Base-by-base conservation (phyloP, 30 jellyfish, hydroid and myxozoan genomes). In the Cassiopea xamachana region DNA sequence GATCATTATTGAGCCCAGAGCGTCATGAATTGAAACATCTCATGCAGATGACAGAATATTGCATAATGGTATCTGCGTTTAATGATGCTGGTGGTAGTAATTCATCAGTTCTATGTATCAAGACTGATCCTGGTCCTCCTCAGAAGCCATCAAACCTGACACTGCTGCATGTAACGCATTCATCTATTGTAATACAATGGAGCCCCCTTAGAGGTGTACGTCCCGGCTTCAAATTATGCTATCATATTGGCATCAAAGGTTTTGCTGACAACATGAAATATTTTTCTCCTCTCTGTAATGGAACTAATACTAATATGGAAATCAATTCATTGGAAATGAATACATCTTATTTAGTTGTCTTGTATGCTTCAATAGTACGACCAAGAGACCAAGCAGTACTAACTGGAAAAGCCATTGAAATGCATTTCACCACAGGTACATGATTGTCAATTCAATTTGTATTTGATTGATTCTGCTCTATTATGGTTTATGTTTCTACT, bases 71-170 rank as follows among this genome's bases (percentile, higher is more conserved):
- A 10, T 64, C 89, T 45, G 89, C 94, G 16, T 46, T 43, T 70
- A 76, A 77, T 48, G 14, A 47, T 7, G 89, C 81, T 15, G 94
- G 94, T 4, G 44, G 49, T 70, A 79, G 50, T 45, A 44, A 76
- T 49, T 58, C 89, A 17, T 2, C 69, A 6, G n/a, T 60, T 15
- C 14, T 3, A 9, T 17, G 1, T 17, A 78, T 76, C 3, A 16
- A 58, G 51, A 87, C 94, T 46, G 94, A 87, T 79, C 90, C 60
- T 69, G 70, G 84, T 12, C 70, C 92, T 48, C 92, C 92, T 2
- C 76, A 58, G 46, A 71, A 70, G 60, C 92, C 92, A 1, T 60
- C 12, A n/a, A 84, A 70, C 39, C 1, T 84, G 60, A 84, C 85
- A 17, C 46, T 84, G 69, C 48, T 84, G 1, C 43, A 18, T 46